A percentile compares a stretch with the other conserved stretches of the same genome.
phyloP scores from a whole-genome alignment of 2,113 vertebrate genomes.

The Rhodinocichla rosea region DNA sequence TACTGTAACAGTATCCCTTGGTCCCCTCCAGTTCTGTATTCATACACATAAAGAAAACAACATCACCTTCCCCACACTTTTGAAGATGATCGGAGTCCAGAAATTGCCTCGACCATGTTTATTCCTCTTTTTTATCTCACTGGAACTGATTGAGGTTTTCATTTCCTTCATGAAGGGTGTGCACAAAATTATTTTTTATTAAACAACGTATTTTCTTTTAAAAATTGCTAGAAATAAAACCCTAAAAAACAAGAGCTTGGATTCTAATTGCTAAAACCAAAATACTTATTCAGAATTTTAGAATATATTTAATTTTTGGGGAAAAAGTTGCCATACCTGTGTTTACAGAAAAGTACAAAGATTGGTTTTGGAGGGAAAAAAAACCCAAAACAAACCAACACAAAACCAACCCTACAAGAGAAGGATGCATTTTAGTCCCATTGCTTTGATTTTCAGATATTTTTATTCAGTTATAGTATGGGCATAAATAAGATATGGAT shows the following conservation, averaged over 20 bases:
- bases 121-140: neutral
- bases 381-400: neutral
- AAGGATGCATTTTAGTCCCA: neutral
- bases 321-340: neutral
- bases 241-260: neutral
- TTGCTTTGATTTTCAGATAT: neutral
- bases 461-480: neutral
- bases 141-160: neutral
- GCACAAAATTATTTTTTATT: neutral
- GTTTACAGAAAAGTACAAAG: neutral
- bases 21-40: neutral
- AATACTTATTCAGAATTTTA: neutral
- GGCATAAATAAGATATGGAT: neutral
- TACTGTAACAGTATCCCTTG: neutral
- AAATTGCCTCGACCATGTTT: neutral
- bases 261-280: neutral
- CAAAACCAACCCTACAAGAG: neutral
- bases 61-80: fast-evolving
- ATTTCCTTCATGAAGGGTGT: neutral
- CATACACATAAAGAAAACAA: neutral
- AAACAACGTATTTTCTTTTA: neutral
- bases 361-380: neutral
- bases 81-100: neutral
- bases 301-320: neutral
- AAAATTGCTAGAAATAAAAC: neutral